Base-by-base conservation (phyloP, 2,113 vertebrate genomes). In the Rhinichthys klamathensis region DNA sequence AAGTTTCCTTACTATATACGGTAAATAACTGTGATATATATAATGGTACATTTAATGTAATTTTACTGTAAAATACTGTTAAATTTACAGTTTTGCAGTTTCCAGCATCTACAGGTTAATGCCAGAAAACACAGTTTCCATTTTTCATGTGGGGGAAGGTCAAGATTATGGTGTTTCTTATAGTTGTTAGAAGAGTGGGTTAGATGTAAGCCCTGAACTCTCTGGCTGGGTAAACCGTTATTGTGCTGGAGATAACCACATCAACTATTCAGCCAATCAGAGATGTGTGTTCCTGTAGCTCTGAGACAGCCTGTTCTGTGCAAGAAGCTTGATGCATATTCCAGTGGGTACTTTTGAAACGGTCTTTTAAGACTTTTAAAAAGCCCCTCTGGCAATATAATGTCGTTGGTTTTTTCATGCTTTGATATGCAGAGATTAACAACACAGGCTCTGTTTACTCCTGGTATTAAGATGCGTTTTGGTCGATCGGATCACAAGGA, bases 311-410 rank as follows among this genome's bases (percentile, higher is more conserved):
- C 35, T 72, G 15, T 51, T 49, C 27, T 75, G 73, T 30, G 30
- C 73, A n/a, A 30, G 46, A 75, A 75, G 46, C 73, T 54, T 75
- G 7, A 75, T 27, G 18, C 25, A 54, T 75, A 75, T 75, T 51
- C 72, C 41, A 44, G 21, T 73, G 70, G 70, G 70, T 73, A 15
- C 38, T 46, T 46, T 46, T n/a, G 23, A 73, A 46, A 46, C 38
- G 13, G 32, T 44, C 69, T 72, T 72, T 72, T 41, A 49, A 74
- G 6, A 27, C 12, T 27, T 12, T 4, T 49, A 25, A 5, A 25
- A 5, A 25, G 72, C 41, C 72, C 72, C 72, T 74, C 41, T 4
- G n/a, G 72, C 44, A 15, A 23, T 15, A 75, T 75, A 18, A 75
- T 75, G n/a, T 51, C 15, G 8, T 70, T 21, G 67, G 4, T 46